Conservation (phyloP, 2,113 vertebrate genomes). For the Ochotona curzoniae region DNA sequence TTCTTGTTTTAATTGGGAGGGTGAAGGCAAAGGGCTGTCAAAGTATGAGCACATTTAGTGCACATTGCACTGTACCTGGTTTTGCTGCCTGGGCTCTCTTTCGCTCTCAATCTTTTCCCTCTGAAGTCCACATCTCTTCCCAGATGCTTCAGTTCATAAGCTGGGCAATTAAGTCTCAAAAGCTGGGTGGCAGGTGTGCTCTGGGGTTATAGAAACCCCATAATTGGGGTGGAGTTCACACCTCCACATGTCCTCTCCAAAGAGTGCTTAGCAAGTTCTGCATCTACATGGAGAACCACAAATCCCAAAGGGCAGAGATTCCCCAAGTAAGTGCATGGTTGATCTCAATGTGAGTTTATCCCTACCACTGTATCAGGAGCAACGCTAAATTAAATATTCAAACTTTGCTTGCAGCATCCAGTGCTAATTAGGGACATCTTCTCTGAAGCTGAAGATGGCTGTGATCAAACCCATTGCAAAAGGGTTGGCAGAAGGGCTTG, state of each 20-base stretch:
- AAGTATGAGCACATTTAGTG: not conserved
- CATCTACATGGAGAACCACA: not conserved
- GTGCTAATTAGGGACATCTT: not conserved
- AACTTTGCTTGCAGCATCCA: not conserved
- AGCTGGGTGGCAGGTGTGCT: not conserved
- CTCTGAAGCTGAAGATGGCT: not conserved
- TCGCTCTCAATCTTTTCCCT: not conserved
- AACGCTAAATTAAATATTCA: not conserved
- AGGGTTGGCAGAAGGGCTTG: not conserved
- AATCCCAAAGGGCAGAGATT: not conserved
- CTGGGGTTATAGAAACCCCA: not conserved
- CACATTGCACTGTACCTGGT: not conserved
- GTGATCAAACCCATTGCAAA: not conserved
- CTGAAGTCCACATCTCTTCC: not conserved
- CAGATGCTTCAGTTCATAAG: not conserved
- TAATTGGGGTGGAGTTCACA: not conserved
- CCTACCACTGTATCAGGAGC: not conserved
- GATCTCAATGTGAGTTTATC: not conserved
- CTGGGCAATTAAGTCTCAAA: not conserved
- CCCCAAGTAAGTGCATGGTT: not conserved
- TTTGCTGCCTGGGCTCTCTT: not conserved
- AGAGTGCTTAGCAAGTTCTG: not conserved
- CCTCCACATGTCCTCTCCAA: not conserved
- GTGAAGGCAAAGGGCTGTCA: not conserved
- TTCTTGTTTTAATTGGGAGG: constrained; percentile 47